Percentiles rank a stretch among this genome's conserved stretches.
Conservation (phyloP, 2,888 invertebrate genomes). For the Sericinus montela region DNA sequence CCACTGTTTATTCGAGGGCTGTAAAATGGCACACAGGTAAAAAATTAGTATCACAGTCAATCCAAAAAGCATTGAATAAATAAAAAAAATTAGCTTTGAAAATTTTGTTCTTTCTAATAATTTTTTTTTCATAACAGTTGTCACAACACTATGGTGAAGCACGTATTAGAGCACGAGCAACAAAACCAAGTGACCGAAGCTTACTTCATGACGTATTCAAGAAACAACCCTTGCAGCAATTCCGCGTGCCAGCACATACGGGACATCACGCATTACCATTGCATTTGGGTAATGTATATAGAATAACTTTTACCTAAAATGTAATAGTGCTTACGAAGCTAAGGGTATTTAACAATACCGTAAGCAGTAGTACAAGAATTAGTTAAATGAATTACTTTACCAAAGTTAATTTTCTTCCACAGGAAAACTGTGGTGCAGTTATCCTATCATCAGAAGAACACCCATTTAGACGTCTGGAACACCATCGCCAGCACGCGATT, state of each 20-base stretch:
- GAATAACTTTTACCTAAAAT: too few species aligned
- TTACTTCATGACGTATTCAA: slow-evolving; percentile 83
- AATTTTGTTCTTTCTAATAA: too few species aligned
- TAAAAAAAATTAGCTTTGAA: too few species aligned
- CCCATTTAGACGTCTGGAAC: slow-evolving; percentile 89
- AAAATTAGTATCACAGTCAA: slow-evolving; percentile 14
- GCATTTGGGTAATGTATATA: slow-evolving; percentile 85
- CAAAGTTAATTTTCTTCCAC: slow-evolving; percentile 29
- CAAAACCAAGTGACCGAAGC: slow-evolving; percentile 92
- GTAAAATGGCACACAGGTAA: slow-evolving; percentile 85
- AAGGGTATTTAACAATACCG: too few species aligned
- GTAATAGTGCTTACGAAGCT: too few species aligned
- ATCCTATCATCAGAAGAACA: slow-evolving; percentile 86
- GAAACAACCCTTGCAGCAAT: slow-evolving; percentile 82
- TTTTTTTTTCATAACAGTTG: slow-evolving; percentile 50
- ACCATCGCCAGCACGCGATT: slow-evolving; percentile 91
- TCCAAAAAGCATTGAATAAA: too few species aligned
- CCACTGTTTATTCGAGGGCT: slow-evolving; percentile 89
- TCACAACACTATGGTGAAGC: slow-evolving; percentile 87
- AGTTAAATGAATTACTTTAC: too few species aligned
- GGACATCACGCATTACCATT: slow-evolving; percentile 92
- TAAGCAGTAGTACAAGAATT: too few species aligned
- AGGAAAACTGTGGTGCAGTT: slow-evolving; percentile 90
- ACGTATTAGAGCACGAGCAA: slow-evolving; percentile 92
- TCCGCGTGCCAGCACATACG: slow-evolving; percentile 86